These are phyloP conservation scores for Cryptotis parvus DNA, from an alignment of 2,113 vertebrate genomes.

Conservation along the genomic window DNA sequence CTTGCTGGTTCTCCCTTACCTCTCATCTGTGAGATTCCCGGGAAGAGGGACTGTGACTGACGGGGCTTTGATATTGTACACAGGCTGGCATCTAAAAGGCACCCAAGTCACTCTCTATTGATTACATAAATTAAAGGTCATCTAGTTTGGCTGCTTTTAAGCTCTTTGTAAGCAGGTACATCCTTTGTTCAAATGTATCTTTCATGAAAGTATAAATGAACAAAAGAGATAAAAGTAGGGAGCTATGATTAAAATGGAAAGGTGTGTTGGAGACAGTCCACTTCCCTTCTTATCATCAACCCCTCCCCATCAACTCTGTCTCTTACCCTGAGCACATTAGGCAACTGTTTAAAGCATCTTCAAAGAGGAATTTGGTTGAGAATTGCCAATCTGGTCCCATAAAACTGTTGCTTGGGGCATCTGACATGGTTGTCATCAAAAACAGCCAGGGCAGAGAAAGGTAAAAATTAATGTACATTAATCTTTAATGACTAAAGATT, in stretches of 20 bases:
- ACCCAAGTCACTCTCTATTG: conserved; percentile 59
- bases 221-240: neutral
- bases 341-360: neutral
- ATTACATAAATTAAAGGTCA: conserved; percentile 71
- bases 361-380: neutral
- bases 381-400: neutral
- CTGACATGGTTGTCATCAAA: neutral
- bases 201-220: neutral
- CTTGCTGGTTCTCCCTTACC: neutral
- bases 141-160: conserved; percentile 46
- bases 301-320: fast-evolving
- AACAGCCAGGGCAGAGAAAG: neutral
- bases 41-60: neutral
- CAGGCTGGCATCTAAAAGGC: conserved; percentile 31
- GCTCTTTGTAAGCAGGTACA: neutral
- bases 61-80: conserved; percentile 24
- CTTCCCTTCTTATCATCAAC: neutral
- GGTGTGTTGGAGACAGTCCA: neutral
- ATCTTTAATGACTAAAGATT: neutral
- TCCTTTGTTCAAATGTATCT: conserved; percentile 33
- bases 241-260: conserved; percentile 9
- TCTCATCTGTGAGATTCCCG: neutral
- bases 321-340: neutral
- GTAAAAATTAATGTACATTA: neutral
- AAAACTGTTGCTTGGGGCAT: conserved; percentile 31